phyloP scores from a whole-genome alignment of 2,797 vertebrate genomes.

The Bucorvus abyssinicus region DNA sequence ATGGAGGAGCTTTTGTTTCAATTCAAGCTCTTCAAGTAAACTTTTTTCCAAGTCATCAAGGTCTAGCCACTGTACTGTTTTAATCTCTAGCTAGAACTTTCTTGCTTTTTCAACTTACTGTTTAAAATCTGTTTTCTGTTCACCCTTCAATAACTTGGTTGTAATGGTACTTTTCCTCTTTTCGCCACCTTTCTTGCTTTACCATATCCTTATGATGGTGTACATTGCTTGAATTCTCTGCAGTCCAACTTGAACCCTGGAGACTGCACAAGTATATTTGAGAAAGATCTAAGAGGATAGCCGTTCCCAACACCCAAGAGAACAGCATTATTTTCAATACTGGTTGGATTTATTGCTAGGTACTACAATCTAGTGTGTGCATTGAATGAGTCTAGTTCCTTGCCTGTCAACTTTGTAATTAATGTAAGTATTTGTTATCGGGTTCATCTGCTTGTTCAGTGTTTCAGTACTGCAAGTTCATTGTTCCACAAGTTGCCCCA shows the following conservation, averaged over 20 bases:
- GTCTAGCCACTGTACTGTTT: neutral
- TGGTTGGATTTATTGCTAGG: neutral
- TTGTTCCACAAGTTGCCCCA: neutral
- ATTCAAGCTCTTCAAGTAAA: neutral
- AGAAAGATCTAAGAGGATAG: neutral
- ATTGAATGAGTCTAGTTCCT: neutral
- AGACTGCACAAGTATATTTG: neutral
- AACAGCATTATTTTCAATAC: neutral
- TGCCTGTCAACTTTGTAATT: neutral
- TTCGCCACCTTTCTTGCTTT: neutral
- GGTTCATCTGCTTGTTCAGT: neutral
- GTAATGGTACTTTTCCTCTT: neutral
- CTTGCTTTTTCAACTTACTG: neutral
- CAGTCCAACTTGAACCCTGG: neutral
- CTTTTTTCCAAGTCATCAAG: neutral
- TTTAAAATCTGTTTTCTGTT: neutral
- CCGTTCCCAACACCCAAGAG: neutral
- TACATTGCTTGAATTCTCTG: neutral
- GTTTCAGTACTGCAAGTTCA: neutral
- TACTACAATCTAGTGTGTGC: neutral
- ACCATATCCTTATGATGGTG: neutral
- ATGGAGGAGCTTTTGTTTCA: conserved; percentile 25
- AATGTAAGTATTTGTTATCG: rapidly evolving
- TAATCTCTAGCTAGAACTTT: neutral
- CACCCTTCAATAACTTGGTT: neutral